Evolutionary conservation across 2,113 vertebrate species (phyloP), one percentile per base, ranked within the genome.

Genomic region (Telmatochromis sp.): DNA sequence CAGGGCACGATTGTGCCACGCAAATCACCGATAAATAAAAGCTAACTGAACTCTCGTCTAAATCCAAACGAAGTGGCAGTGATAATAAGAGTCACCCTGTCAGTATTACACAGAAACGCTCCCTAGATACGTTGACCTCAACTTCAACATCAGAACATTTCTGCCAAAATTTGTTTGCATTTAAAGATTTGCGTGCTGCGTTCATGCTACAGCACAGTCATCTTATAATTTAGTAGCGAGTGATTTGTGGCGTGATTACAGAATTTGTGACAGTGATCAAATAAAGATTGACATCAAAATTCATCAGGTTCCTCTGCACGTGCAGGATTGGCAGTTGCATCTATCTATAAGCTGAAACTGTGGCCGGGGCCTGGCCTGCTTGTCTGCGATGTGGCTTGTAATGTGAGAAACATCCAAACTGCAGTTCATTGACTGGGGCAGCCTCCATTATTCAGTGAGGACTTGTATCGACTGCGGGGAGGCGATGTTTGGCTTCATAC

Each of bases 401-500:
- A 92, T 26, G 81, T 88, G 93, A 95, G 91, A 92, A 81, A 94
- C 83, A 93, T 4, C 79, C 60, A 71, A 81, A 88, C 88, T 83
- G 89, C 83, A 86, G 87, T 84, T 89, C 91, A 91, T 89, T 89
- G 93, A 92, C 92, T 86, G 79, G 87, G 87, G 58, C 89, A 86
- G 63, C 55, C 82, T 84, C 81, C 88, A 91, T 91, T 85, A 80
- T 84, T 78, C 86, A 85, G 83, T 78, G 63, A 89, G 57, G 90
- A 84, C 45, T 63, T 86, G 86, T 91, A 89, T 84, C 82, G 53
- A 92, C 87, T 89, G 50, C 58, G 2, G 40, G 54, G 63, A 50
- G 54, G 12, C 9, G 12, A 54, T 88, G 94, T 54, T 80, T 28
- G 82, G 78, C 63, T 90, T 89, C 91, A 90, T 98, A 99, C 98